phyloP scores from a whole-genome alignment of 1,140 invertebrate species.

The Drosophila subobscura region DNA sequence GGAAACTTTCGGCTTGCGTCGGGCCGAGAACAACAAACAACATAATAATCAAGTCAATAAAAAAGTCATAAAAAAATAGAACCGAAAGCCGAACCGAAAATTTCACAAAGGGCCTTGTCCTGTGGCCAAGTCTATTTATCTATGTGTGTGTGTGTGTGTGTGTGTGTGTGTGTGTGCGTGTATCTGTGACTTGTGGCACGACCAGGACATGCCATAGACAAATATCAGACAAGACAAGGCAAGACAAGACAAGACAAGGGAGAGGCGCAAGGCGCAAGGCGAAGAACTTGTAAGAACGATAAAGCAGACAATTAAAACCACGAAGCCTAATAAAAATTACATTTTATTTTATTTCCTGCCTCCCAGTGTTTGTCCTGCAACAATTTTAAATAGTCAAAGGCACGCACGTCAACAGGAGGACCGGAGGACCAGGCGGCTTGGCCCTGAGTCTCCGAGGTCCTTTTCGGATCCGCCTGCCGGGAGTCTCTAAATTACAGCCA shows the following conservation, averaged over 20 bases:
- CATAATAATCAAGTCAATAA: slow-evolving; percentile 82
- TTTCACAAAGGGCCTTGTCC: slow-evolving; percentile 52
- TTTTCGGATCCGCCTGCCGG: slow-evolving; percentile 3
- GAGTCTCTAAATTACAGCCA: slow-evolving; percentile 62
- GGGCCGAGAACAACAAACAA: slow-evolving; percentile 70
- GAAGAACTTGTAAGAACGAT: slow-evolving; percentile 74
- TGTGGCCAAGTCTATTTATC: slow-evolving; percentile 51
- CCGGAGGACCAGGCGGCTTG: neutral
- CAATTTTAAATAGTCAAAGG: slow-evolving; percentile 76
- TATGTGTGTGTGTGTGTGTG: slow-evolving; percentile 44
- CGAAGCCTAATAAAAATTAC: slow-evolving; percentile 81
- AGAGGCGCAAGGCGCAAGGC: slow-evolving; percentile 21
- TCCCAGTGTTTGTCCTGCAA: slow-evolving; percentile 19
- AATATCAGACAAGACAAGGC: slow-evolving; percentile 75
- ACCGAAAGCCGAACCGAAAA: slow-evolving; percentile 52
- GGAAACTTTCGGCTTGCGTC: slow-evolving; percentile 58
- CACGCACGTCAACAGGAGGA: slow-evolving; percentile 72
- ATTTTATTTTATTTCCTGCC: slow-evolving; percentile 79
- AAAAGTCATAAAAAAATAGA: slow-evolving; percentile 76
- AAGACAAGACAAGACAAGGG: slow-evolving; percentile 17
- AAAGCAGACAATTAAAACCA: slow-evolving; percentile 81
- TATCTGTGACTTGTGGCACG: slow-evolving; percentile 48
- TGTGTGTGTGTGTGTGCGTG: slow-evolving; percentile 12
- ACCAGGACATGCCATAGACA: slow-evolving; percentile 74
- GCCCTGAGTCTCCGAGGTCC: slow-evolving; percentile 8